A percentile compares a stretch with the other conserved stretches of the same genome.
phyloP scores from a whole-genome alignment of 1,140 invertebrate genomes.

The Drosophila tropicalis region DNA sequence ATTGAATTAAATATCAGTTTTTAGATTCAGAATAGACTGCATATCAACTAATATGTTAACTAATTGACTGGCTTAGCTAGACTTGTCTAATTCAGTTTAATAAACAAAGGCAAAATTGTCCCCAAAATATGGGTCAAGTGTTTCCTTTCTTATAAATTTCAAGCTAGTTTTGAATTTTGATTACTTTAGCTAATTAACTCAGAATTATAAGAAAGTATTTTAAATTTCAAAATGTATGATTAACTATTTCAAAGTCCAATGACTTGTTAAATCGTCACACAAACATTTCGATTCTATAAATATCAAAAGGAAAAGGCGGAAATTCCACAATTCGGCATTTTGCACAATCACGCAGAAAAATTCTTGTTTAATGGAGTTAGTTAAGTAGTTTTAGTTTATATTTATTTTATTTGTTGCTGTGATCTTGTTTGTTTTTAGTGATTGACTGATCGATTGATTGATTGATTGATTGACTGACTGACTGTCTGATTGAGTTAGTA shows the following conservation, averaged over 20 bases:
- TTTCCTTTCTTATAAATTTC: no score
- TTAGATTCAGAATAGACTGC: no score
- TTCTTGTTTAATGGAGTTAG: slow-evolving; percentile 23
- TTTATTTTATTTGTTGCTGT: slow-evolving; percentile 8
- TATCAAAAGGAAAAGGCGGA: neutral
- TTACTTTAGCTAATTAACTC: no score
- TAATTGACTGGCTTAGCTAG: no score
- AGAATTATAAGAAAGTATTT: no score
- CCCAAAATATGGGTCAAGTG: no score
- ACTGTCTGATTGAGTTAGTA: slow-evolving; percentile 46
- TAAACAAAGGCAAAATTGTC: no score
- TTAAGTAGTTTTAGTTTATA: slow-evolving; percentile 26
- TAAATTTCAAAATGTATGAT: neutral
- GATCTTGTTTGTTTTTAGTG: slow-evolving; percentile 49
- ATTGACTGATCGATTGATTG: slow-evolving; percentile 62
- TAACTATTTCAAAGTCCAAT: neutral
- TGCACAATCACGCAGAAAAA: slow-evolving; percentile 26
- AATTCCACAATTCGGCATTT: neutral
- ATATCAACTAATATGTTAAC: no score
- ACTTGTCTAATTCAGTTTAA: no score
- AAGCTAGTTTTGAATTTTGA: no score
- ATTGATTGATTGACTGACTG: slow-evolving; percentile 50
- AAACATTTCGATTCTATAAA: neutral
- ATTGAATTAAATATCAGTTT: no score
- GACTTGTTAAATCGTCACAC: neutral